These are phyloP conservation scores for Augiades crinisus DNA, from an alignment of 2,888 invertebrate species.

Conservation along the genomic window DNA sequence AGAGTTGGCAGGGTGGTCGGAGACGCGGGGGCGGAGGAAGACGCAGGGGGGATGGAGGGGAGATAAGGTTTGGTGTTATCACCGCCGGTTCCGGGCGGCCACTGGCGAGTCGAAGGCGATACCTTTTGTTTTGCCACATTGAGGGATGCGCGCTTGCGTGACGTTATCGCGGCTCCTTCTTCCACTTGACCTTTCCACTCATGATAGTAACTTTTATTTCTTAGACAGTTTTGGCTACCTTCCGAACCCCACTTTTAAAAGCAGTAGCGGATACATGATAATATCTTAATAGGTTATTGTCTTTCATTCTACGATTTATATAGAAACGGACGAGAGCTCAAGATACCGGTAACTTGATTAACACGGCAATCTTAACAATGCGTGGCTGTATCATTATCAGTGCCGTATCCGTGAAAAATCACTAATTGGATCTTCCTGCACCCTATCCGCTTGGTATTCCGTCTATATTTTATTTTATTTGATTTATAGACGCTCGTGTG, in stretches of 20 bases:
- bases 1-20: slow-evolving; percentile 68
- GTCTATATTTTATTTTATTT: slow-evolving; percentile 42
- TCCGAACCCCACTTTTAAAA: slow-evolving; percentile 44
- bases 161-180: slow-evolving; percentile 68
- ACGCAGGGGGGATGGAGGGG: slow-evolving; percentile 45
- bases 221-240: slow-evolving; percentile 59
- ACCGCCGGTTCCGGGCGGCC: slow-evolving; percentile 67
- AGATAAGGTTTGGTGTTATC: slow-evolving; percentile 76
- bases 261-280: slow-evolving; percentile 50
- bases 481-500: slow-evolving; percentile 28
- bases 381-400: slow-evolving; percentile 32
- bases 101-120: slow-evolving; percentile 76
- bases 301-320: slow-evolving; percentile 8
- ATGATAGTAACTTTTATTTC: slow-evolving; percentile 71
- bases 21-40: slow-evolving; percentile 44
- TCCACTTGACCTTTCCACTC: slow-evolving; percentile 69
- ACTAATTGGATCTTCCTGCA: slow-evolving; percentile 52
- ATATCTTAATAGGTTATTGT: slow-evolving; percentile 36
- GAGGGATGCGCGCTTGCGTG: slow-evolving; percentile 75
- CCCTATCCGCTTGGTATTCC: slow-evolving; percentile 38
- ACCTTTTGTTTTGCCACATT: slow-evolving; percentile 77
- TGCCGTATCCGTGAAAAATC: slow-evolving; percentile 37
- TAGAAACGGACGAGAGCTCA: slow-evolving; percentile 33
- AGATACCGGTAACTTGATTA: slow-evolving; percentile 42
- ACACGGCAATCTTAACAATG: slow-evolving; percentile 44